These are phyloP conservation scores for Tribolium freemani DNA, from an alignment of 2,888 invertebrate species.

Conservation along the genomic window DNA sequence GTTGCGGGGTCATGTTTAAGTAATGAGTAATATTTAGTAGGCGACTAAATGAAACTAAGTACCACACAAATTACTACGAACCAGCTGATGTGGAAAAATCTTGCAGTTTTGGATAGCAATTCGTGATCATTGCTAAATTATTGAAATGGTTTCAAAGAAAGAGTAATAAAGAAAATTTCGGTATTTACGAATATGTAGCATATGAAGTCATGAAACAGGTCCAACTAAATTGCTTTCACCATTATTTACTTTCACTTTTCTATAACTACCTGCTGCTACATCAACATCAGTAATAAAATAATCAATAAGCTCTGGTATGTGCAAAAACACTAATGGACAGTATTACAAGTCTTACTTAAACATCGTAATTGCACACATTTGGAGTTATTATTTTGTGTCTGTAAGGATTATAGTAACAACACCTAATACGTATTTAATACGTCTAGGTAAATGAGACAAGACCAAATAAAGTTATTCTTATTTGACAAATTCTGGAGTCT, in stretches of 20 bases:
- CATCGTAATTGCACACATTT: no score
- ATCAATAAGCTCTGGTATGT: background rate
- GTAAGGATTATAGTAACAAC: no score
- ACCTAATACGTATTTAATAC: no score
- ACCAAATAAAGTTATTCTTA: no score
- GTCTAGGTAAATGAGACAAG: no score
- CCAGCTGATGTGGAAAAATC: background rate
- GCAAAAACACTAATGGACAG: background rate
- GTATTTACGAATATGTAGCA: slow-evolving; percentile 22
- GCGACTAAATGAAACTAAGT: slow-evolving; percentile 3
- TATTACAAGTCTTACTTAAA: no score
- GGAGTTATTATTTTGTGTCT: no score
- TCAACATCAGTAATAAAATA: background rate
- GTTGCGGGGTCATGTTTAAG: slow-evolving; percentile 13
- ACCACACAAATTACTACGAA: background rate
- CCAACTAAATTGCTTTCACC: slow-evolving; percentile 52
- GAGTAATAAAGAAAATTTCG: background rate
- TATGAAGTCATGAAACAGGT: slow-evolving; percentile 36
- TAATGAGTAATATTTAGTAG: slow-evolving; percentile 11
- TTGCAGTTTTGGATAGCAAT: background rate
- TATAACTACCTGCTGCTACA: slow-evolving; percentile 9
- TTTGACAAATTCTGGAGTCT: no score
- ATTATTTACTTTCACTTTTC: slow-evolving; percentile 54
- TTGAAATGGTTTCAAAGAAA: background rate
- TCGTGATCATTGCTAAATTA: no score